Conservation (phyloP, 2,888 invertebrate genomes). For the Acanthosoma haemorrhoidale region DNA sequence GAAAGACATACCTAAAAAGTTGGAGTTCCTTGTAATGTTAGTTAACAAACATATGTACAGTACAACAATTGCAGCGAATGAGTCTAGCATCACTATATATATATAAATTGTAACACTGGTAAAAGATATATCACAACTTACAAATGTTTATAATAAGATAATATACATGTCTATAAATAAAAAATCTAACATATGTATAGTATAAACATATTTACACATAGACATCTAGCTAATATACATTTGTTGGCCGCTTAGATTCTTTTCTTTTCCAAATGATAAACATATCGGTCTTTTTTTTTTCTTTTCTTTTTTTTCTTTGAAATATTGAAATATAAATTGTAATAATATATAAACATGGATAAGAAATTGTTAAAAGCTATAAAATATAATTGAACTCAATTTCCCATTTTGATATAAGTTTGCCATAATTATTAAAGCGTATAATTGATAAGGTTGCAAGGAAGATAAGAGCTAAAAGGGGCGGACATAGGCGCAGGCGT, state of each 20-base stretch:
- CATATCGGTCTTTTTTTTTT: not conserved
- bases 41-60: not conserved
- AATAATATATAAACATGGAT: not conserved
- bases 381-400: conserved; percentile 9
- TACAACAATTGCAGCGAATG: not conserved
- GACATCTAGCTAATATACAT: conserved; percentile 18
- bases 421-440: not conserved
- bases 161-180: conserved; percentile 19
- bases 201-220: conserved; percentile 27
- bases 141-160: conserved; percentile 15
- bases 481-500: not conserved
- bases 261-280: not conserved
- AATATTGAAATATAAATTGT: not conserved
- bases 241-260: conserved; percentile 18
- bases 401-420: not conserved
- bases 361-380: not conserved
- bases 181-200: conserved; percentile 11
- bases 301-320: not conserved
- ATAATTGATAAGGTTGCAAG: not conserved
- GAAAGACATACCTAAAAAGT: not conserved
- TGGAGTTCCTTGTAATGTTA: not conserved
- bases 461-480: conserved; percentile 15
- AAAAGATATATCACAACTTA: conserved; percentile 22
- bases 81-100: conserved; percentile 1
- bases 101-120: conserved; percentile 8